A percentile compares a stretch with the other conserved stretches of the same genome.
phyloP scores from a whole-genome alignment of 2,797 vertebrate species.

The Hydrophis major region DNA sequence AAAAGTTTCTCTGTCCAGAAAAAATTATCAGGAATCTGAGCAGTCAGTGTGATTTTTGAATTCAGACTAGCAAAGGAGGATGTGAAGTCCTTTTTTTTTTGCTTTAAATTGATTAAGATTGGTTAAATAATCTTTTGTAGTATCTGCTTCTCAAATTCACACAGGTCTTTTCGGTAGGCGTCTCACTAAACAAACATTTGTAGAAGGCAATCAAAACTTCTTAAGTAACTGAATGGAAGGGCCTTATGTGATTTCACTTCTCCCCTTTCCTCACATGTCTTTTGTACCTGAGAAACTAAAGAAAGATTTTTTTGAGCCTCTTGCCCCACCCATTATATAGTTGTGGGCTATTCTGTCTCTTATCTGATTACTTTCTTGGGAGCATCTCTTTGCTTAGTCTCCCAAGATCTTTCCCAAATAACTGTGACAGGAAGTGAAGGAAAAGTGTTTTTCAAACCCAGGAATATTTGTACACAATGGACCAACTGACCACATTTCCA shows the following conservation, averaged over 20 bases:
- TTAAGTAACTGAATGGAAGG: neutral
- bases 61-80: neutral
- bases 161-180: neutral
- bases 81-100: neutral
- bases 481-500: neutral
- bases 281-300: neutral
- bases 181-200: constrained; percentile 39
- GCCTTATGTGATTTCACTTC: constrained; percentile 18
- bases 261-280: neutral
- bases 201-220: constrained; percentile 18
- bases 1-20: constrained; percentile 8
- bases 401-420: neutral
- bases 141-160: constrained; percentile 14
- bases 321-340: neutral
- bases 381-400: neutral
- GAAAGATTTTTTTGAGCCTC: neutral
- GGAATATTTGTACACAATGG: neutral
- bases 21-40: constrained; percentile 14
- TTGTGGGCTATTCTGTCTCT: neutral
- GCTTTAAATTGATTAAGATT: neutral
- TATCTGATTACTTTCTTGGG: neutral
- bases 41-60: constrained; percentile 14
- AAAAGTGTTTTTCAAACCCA: neutral
- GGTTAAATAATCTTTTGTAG: constrained; percentile 18
- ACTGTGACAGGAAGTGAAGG: neutral